These are phyloP conservation scores for Pachyuromys duprasi DNA, from an alignment of 2,797 vertebrate species.

Conservation along the genomic window DNA sequence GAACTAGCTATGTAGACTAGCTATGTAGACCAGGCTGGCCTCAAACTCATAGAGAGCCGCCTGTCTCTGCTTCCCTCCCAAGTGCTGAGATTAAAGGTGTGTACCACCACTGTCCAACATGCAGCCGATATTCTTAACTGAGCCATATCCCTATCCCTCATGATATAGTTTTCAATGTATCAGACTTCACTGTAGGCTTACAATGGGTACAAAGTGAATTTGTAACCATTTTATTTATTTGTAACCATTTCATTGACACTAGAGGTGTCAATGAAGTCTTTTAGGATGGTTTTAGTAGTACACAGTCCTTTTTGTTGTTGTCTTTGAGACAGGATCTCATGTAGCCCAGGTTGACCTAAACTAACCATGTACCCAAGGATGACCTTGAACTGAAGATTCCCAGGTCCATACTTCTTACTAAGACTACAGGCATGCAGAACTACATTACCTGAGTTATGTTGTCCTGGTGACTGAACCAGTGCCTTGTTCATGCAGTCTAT, in stretches of 20 bases:
- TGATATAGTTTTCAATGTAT: conserved; percentile 3
- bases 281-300: neutral
- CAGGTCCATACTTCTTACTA: neutral
- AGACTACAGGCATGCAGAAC: neutral
- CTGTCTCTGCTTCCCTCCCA: no score
- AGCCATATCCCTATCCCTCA: neutral
- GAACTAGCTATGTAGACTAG: no score
- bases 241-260: conserved; percentile 19
- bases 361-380: neutral
- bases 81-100: no score
- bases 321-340: neutral
- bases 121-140: neutral
- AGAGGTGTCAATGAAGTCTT: neutral
- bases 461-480: neutral
- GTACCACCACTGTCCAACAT: no score
- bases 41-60: no score
- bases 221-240: conserved; percentile 44
- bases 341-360: neutral
- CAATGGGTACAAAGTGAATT: neutral
- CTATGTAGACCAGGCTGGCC: no score
- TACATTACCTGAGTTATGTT: neutral
- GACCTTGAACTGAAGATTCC: neutral
- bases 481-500: neutral
- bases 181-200: neutral
- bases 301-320: neutral